Evolutionary conservation across 2,113 vertebrate species (phyloP).

Genomic region (Perca flavescens): DNA sequence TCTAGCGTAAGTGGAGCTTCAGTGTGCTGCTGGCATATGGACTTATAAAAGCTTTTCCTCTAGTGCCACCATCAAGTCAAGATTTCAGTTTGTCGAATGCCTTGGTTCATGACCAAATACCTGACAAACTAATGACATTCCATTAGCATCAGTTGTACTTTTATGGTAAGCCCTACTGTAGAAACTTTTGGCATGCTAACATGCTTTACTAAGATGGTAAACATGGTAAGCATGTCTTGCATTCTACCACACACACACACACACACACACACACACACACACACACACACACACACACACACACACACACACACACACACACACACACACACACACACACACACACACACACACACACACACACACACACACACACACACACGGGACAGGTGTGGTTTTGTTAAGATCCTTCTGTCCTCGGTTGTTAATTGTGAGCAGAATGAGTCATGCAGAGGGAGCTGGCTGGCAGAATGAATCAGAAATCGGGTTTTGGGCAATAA

Average conservation of each 20-base stretch:
- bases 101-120: background rate
- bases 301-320: background rate
- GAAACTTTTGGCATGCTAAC: background rate
- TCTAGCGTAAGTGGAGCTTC: background rate
- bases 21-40: background rate
- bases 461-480: slow-evolving; percentile 4
- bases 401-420: background rate
- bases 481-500: slow-evolving; percentile 10
- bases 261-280: too few species aligned
- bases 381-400: background rate
- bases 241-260: background rate
- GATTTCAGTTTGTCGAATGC: background rate
- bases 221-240: background rate
- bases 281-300: too few species aligned
- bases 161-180: background rate
- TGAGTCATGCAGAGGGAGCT: background rate
- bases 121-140: background rate
- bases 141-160: background rate
- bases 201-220: background rate
- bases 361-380: background rate
- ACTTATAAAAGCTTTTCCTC: background rate
- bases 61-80: background rate
- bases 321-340: background rate
- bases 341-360: background rate
- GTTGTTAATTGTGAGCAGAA: slow-evolving; percentile 19